Conservation (phyloP, 2,113 vertebrate species). For the Halichoeres trimaculatus region DNA sequence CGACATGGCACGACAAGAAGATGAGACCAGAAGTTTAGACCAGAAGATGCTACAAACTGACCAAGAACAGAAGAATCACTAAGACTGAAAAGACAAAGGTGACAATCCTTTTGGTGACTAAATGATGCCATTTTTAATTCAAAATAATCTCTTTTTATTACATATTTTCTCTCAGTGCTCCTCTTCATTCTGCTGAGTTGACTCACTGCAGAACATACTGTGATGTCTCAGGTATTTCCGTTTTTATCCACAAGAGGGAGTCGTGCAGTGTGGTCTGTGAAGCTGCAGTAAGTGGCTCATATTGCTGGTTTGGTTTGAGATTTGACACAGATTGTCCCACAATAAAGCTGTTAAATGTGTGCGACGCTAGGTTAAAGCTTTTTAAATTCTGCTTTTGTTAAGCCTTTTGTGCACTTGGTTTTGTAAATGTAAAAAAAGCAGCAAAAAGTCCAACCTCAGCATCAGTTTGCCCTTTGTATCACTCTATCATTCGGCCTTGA, state of each 20-base stretch:
- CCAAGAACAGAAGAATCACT: too few relatives aligned
- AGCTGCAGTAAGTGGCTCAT: neutral
- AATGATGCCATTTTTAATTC: too few relatives aligned
- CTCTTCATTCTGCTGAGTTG: neutral
- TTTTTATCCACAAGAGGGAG: conserved; percentile 52
- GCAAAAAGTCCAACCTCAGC: conserved; percentile 9
- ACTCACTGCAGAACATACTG: neutral
- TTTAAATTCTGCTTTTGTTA: neutral
- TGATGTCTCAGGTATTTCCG: conserved; percentile 12
- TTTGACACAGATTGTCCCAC: neutral
- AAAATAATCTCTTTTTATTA: neutral
- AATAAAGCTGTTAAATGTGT: neutral
- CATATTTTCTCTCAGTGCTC: neutral
- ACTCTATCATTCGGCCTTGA: conserved; percentile 10
- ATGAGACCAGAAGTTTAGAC: too few relatives aligned
- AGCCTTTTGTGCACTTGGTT: neutral
- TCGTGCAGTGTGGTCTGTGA: conserved; percentile 1
- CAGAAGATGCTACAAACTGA: too few relatives aligned
- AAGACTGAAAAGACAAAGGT: too few relatives aligned
- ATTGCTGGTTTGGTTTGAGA: neutral
- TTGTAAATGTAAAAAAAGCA: neutral
- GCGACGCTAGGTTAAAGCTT: neutral
- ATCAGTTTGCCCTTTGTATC: conserved; percentile 19
- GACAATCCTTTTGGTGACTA: neutral
- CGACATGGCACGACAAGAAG: too few relatives aligned